Evolutionary conservation across 2,797 vertebrate species (phyloP).

Genomic region (Pipistrellus pygmaeus): DNA sequence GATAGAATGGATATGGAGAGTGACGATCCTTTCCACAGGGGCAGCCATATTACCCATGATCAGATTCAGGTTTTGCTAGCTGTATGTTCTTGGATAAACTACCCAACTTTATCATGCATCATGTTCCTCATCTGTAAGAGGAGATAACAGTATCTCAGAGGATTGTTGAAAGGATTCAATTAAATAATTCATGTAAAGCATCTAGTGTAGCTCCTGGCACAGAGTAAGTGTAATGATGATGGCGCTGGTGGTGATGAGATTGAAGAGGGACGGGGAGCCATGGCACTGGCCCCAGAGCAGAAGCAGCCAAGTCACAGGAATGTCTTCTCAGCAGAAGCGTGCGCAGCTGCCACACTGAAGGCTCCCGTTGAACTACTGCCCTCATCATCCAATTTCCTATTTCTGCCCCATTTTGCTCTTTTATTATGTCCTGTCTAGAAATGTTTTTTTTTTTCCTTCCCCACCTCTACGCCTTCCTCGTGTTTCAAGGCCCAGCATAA

Average conservation of each 20-base stretch:
- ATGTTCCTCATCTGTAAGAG: not conserved
- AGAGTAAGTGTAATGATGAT: not conserved
- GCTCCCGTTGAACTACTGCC: not conserved
- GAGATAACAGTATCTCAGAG: not conserved
- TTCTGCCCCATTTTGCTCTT: not conserved
- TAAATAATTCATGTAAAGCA: not conserved
- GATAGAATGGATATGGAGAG: not conserved
- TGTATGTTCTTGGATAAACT: not conserved
- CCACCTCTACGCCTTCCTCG: not conserved
- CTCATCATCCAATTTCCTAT: not conserved
- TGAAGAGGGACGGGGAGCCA: not conserved
- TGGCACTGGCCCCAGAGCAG: not conserved
- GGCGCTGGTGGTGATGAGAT: not conserved
- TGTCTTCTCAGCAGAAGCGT: not conserved
- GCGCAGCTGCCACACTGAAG: not conserved
- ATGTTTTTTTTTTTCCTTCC: not conserved
- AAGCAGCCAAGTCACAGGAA: not conserved
- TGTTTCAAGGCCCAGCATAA: not conserved
- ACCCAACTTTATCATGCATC: not conserved
- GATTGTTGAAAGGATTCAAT: slow-evolving; percentile 6
- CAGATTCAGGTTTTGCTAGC: not conserved
- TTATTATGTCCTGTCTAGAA: not conserved
- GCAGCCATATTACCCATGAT: not conserved
- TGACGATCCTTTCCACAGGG: not conserved
- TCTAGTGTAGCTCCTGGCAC: not conserved